Evolutionary conservation across 35 echinoderm and acorn worm genomes (phyloP).

Genomic region (Apostichopus californicus): DNA sequence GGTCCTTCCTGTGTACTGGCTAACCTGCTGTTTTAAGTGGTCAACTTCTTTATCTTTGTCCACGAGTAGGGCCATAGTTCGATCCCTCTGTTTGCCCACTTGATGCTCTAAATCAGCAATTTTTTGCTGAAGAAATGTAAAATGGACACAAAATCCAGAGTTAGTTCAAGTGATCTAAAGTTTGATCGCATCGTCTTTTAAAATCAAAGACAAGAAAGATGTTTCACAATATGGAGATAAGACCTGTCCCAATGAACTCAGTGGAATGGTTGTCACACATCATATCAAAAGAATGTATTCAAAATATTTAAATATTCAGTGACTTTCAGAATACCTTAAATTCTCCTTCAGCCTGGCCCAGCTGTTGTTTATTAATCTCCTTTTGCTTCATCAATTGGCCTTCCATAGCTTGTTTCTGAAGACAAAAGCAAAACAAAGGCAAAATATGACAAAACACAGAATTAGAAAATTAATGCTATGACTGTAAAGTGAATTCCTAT

Average conservation of each 20-base stretch:
- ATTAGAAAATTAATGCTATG: not conserved
- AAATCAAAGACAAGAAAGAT: too few species aligned
- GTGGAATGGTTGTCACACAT: too few species aligned
- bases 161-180: not conserved
- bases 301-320: too few species aligned
- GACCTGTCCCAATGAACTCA: too few species aligned
- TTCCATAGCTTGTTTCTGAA: constrained; percentile 24
- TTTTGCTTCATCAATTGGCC: constrained; percentile 61
- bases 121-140: constrained; percentile 61
- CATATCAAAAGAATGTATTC: too few species aligned
- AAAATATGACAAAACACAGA: not conserved
- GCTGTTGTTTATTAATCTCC: constrained; percentile 68
- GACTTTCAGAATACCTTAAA: too few species aligned
- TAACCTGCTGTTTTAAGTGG: constrained; percentile 67
- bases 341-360: constrained; percentile 55
- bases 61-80: constrained; percentile 80
- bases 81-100: constrained; percentile 83
- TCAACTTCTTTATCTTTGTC: constrained; percentile 92
- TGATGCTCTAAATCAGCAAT: constrained; percentile 84
- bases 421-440: too few species aligned
- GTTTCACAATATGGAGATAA: too few species aligned
- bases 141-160: not conserved
- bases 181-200: too few species aligned
- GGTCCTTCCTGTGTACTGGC: constrained; percentile 40
- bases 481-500: too few species aligned